phyloP scores from a whole-genome alignment of 2,113 vertebrate genomes.

The Prionailurus bengalensis region DNA sequence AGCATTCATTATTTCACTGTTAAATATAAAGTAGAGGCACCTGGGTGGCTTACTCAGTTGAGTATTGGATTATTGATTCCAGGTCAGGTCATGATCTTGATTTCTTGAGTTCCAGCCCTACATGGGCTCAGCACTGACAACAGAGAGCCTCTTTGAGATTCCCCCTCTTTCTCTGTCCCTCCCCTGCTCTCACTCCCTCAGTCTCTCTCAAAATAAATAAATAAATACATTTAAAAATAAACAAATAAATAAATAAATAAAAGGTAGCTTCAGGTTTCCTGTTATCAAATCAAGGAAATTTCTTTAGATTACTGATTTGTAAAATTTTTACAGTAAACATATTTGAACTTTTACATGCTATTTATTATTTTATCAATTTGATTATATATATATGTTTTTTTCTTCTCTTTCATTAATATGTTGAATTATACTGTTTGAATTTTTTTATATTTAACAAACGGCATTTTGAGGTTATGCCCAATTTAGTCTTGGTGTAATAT shows the following conservation, averaged over 20 bases:
- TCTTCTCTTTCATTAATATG: not conserved
- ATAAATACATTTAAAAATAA: too few relatives aligned
- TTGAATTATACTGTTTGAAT: not conserved
- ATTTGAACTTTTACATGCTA: not conserved
- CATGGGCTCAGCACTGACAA: too few relatives aligned
- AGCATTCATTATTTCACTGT: not conserved
- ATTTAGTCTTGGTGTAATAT: not conserved
- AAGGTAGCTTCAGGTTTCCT: not conserved
- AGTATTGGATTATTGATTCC: too few relatives aligned
- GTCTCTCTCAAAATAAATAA: too few relatives aligned
- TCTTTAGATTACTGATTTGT: not conserved
- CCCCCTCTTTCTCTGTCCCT: too few relatives aligned
- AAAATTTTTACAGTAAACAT: not conserved
- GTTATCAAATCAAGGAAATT: not conserved
- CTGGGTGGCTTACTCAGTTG: too few relatives aligned
- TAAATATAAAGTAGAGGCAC: not conserved
- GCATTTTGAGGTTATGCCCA: not conserved
- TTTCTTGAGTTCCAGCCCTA: too few relatives aligned
- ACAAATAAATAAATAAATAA: not conserved
- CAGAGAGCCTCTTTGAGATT: too few relatives aligned
- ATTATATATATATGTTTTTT: not conserved
- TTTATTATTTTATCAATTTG: not conserved
- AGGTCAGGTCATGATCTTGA: too few relatives aligned
- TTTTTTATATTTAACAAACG: not conserved
- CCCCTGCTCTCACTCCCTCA: too few relatives aligned